These are phyloP conservation scores for Pterocles orientalis DNA, from an alignment of 2,113 vertebrate species.

Conservation along the genomic window DNA sequence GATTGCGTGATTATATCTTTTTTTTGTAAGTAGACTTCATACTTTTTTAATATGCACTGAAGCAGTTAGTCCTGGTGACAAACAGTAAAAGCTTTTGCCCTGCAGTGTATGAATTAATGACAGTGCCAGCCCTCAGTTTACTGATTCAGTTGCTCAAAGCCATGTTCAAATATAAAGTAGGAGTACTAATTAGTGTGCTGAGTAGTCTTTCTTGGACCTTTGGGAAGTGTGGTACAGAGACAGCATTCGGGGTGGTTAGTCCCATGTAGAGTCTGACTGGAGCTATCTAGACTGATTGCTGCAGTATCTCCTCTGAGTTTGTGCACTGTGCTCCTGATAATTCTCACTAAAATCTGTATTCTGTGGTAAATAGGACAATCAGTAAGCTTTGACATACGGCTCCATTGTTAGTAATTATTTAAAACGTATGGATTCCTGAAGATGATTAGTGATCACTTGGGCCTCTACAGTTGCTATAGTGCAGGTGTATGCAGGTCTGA, in stretches of 20 bases:
- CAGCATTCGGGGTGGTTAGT: neutral
- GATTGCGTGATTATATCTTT: neutral
- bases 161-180: neutral
- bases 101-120: neutral
- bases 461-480: neutral
- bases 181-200: neutral
- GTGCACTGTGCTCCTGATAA: neutral
- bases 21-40: neutral
- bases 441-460: neutral
- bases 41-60: neutral
- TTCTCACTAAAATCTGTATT: neutral
- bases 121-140: neutral
- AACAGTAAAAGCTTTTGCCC: neutral
- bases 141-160: neutral
- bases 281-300: neutral
- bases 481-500: neutral
- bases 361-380: fast-evolving
- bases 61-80: neutral
- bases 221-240: neutral
- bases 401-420: neutral
- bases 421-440: neutral
- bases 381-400: neutral
- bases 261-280: neutral
- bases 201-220: neutral
- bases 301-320: neutral